Evolutionary conservation across 2,888 invertebrate species (phyloP), one percentile per base, ranked within the genome.

Genomic region (Drosophila anomelani): DNA sequence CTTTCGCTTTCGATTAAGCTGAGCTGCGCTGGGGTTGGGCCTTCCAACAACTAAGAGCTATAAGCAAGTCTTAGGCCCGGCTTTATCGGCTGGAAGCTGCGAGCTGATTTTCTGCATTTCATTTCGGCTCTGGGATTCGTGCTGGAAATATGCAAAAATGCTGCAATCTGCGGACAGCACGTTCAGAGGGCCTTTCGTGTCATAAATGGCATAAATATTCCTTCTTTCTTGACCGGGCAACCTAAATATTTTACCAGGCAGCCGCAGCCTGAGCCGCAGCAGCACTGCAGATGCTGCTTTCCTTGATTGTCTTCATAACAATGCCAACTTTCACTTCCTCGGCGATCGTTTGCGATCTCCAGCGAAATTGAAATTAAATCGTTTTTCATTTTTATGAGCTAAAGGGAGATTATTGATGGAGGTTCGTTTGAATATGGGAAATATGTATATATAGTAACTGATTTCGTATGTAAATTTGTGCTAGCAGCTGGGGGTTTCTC

Each of bases 161-260:
- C 73, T 54, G 70, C 78, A 76, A 75, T 67, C 58, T 62, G 59
- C 44, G 66, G 84, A 64, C 64, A 78, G 84, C 89, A 87, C 89
- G 85, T 88, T 88, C 73, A 77, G 89, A 87, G 88, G 88, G 89
- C 77, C 81, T 88, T 82, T 89, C 85, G 85, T 85, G 85, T 89
- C 85, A 85, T 85, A 85, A 85, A 85, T 85, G 85, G 89, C 85
- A 85, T 85, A 85, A 85, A 85, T 85, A 89, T 85, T 89, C 84
- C 89, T 84, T 77, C 78, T 85, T 89, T 77, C 78, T 85, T 85
- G 85, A 85, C 85, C 85, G 89, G 72, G 69, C 85, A 85, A 87
- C 85, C 89, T 76, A 85, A 85, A 85, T 84, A 86, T 79, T 76
- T 80, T 70, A 47, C 43, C 38, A 29, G 32, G 32, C 46, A 49